Evolutionary conservation across 2,113 vertebrate species (phyloP).

Genomic region (Fregata magnificens): DNA sequence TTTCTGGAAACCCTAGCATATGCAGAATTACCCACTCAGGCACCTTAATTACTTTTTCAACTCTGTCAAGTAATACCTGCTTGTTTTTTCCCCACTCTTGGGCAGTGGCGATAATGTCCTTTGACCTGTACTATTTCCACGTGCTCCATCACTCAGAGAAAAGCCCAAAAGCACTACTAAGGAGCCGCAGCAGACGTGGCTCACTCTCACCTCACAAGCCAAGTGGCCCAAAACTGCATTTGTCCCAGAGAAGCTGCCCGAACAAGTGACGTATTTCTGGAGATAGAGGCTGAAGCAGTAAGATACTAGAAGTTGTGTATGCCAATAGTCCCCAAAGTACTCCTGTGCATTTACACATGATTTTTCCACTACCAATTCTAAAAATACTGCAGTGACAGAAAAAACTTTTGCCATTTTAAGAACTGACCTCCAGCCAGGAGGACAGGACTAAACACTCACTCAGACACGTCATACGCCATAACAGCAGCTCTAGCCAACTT

Average conservation of each 20-base stretch:
- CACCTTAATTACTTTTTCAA: background rate
- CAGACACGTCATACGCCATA: background rate
- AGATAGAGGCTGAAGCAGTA: background rate
- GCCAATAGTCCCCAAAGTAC: background rate
- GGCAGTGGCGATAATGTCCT: accelerated
- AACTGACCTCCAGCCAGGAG: background rate
- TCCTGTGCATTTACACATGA: background rate
- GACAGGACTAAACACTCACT: background rate
- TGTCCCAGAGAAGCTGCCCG: background rate
- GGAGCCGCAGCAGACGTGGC: background rate
- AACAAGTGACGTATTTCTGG: accelerated
- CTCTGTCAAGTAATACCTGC: background rate
- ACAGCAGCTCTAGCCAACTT: background rate
- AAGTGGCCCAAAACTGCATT: background rate
- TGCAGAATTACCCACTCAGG: background rate
- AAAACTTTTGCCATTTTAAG: background rate
- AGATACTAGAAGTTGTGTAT: background rate
- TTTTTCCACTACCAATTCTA: background rate
- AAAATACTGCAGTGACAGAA: background rate
- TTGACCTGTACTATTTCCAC: background rate
- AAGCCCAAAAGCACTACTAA: background rate
- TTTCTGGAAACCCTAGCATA: slow-evolving; percentile 40
- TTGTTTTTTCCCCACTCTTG: background rate
- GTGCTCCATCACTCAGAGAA: background rate
- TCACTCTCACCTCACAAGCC: background rate